phyloP scores from a whole-genome alignment of 1,140 invertebrate species.

The Hesperophylax magnus region DNA sequence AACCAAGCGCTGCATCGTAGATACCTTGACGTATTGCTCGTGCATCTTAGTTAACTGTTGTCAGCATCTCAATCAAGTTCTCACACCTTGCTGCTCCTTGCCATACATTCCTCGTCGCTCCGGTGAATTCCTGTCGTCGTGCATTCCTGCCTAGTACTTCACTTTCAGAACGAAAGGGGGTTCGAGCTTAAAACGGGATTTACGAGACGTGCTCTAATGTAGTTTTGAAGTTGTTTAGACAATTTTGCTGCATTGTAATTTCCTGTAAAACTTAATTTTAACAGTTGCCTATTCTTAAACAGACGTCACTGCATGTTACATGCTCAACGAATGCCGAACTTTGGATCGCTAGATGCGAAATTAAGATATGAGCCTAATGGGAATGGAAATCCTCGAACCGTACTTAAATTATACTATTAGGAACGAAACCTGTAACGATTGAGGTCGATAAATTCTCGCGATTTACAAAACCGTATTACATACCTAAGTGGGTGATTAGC shows the following conservation, averaged over 20 bases:
- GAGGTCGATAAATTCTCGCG: background rate
- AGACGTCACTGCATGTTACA: slow-evolving; percentile 13
- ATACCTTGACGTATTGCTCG: too few species aligned
- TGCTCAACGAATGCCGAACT: slow-evolving; percentile 16
- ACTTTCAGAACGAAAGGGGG: slow-evolving; percentile 29
- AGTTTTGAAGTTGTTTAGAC: slow-evolving; percentile 54
- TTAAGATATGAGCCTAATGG: background rate
- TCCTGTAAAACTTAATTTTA: slow-evolving; percentile 42
- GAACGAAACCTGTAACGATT: too few species aligned
- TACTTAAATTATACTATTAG: background rate
- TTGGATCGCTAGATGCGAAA: background rate
- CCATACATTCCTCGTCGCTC: background rate
- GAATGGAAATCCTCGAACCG: background rate
- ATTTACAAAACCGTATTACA: background rate
- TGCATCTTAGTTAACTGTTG: background rate
- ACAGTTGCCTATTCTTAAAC: slow-evolving; percentile 24
- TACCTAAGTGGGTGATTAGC: background rate
- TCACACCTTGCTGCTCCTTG: slow-evolving; percentile 11
- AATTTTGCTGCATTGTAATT: slow-evolving; percentile 41
- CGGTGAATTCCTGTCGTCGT: background rate
- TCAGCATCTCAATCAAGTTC: slow-evolving; percentile 4
- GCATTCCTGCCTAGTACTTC: slow-evolving; percentile 8
- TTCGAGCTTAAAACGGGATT: slow-evolving; percentile 41
- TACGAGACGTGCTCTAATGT: slow-evolving; percentile 54
- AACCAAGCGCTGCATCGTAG: too few species aligned